These are phyloP conservation scores for Marmota flaviventris DNA, from an alignment of 2,113 vertebrate genomes.

Conservation along the genomic window DNA sequence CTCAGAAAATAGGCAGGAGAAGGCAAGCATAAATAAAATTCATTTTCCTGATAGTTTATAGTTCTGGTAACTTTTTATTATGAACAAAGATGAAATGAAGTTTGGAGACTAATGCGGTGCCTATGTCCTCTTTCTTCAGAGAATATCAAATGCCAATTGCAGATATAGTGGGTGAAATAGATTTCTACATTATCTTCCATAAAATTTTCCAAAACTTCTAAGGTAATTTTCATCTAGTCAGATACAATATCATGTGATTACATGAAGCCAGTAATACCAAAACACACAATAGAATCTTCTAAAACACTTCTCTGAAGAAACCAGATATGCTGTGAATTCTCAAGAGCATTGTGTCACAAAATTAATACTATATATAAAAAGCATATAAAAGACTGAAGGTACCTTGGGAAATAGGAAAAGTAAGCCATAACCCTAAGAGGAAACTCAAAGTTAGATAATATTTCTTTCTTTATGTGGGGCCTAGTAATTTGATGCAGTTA, in stretches of 20 bases:
- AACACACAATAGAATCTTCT: conserved; percentile 1
- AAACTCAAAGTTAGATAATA: conserved; percentile 7
- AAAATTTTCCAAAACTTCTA: conserved; percentile 35
- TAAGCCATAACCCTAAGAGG: conserved; percentile 17
- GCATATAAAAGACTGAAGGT: neutral
- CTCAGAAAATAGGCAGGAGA: neutral
- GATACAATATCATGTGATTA: conserved; percentile 48
- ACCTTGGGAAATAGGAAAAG: conserved; percentile 46
- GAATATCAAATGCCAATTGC: neutral
- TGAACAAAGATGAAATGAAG: neutral
- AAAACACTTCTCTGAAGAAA: conserved; percentile 48
- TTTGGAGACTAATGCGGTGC: neutral
- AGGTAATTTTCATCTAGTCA: conserved; percentile 27
- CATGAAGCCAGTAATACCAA: conserved; percentile 38
- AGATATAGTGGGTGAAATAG: conserved; percentile 1
- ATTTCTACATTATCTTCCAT: conserved; percentile 30
- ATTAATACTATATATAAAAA: conserved; percentile 40
- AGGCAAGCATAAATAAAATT: neutral
- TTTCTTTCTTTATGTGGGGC: neutral
- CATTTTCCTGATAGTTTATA: conserved; percentile 5
- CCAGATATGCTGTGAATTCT: conserved; percentile 12
- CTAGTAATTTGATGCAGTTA: conserved; percentile 27
- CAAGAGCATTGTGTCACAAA: conserved; percentile 14
- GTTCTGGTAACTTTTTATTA: neutral
- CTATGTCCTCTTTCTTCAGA: neutral